Base-by-base conservation (phyloP, 2,888 invertebrate species). In the Plebejus argus region DNA sequence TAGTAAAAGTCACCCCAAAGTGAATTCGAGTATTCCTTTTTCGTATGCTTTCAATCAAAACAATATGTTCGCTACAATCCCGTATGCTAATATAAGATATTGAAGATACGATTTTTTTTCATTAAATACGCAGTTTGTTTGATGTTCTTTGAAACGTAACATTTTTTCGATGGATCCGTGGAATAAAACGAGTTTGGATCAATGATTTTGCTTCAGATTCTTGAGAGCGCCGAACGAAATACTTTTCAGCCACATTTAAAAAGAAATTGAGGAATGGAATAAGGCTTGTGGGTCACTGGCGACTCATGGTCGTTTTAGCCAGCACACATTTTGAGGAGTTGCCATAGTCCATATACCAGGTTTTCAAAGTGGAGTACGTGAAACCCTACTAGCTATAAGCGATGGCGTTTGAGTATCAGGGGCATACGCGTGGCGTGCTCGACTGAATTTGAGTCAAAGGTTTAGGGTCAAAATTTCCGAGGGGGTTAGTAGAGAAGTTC, bases 91-190 rank as follows among this genome's bases (percentile, higher is more conserved):
- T 75, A 56, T 56, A 28, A 56, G 18, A 56, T 56, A 56, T 75
- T 53, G 53, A 8, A 23, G 33, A 56, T 49, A 28, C 53, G 75
- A 56, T 18, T 53, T 56, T 56, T 56, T 33, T 75, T 53, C 56
- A 75, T 75, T 56, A 56, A 75, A 75, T 75, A 28, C 53, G 20
- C 35, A 72, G 72, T 45, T 72, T 39, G 20, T 72, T 72, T 72
- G 72, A 39, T 72, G 72, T 72, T 45, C 72, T 5, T 71, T 71
- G 39, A 39, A 71, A 39, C 23, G 71, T 71, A 39, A 39, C 71
- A 33, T 66, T 28, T 33, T 66, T 66, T 28, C 66, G 28, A 28
- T 18, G 66, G 28, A 33, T 33, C 70, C 39, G 8, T 39, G 71
- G 35, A 71, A 70, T 35, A 70, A 71, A 71, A 71, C 71, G 10